Conservation (phyloP, 2,888 invertebrate species). For the Calameuta pallipes region DNA sequence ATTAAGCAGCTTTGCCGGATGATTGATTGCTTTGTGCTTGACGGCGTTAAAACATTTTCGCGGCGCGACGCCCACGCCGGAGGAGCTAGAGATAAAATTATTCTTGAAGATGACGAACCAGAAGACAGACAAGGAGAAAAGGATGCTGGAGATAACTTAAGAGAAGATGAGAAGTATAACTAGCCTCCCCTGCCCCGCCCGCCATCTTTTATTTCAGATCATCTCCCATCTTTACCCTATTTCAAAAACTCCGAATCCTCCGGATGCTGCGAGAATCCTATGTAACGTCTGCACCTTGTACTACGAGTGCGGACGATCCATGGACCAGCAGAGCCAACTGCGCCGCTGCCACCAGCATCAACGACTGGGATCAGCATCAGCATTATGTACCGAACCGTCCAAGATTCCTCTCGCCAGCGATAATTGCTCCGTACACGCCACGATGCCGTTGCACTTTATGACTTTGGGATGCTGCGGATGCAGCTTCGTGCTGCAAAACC, state of each 20-base stretch:
- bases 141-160: background rate
- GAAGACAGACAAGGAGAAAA: background rate
- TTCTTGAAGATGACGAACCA: background rate
- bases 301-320: background rate
- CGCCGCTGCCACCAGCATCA: slow-evolving; percentile 27
- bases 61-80: slow-evolving; percentile 44
- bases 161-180: background rate
- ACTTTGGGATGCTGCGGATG: slow-evolving; percentile 13
- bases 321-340: background rate
- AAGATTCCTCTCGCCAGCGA: slow-evolving; percentile 18
- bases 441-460: slow-evolving; percentile 39
- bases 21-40: slow-evolving; percentile 55
- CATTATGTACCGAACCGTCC: slow-evolving; percentile 3
- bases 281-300: background rate
- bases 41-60: slow-evolving; percentile 53
- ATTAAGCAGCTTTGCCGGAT: slow-evolving; percentile 58
- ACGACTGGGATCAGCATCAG: slow-evolving; percentile 18
- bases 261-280: background rate
- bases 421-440: slow-evolving; percentile 48
- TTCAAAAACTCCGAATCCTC: slow-evolving; percentile 10
- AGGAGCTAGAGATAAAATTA: background rate
- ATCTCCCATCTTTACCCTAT: background rate
- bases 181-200: slow-evolving; percentile 1
- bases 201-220: slow-evolving; percentile 4
- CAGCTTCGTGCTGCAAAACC: background rate